A percentile compares a stretch with the other conserved stretches of the same genome.
These are phyloP conservation scores for Acanthopagrus latus DNA, from an alignment of 2,797 vertebrate genomes.

Conservation along the genomic window DNA sequence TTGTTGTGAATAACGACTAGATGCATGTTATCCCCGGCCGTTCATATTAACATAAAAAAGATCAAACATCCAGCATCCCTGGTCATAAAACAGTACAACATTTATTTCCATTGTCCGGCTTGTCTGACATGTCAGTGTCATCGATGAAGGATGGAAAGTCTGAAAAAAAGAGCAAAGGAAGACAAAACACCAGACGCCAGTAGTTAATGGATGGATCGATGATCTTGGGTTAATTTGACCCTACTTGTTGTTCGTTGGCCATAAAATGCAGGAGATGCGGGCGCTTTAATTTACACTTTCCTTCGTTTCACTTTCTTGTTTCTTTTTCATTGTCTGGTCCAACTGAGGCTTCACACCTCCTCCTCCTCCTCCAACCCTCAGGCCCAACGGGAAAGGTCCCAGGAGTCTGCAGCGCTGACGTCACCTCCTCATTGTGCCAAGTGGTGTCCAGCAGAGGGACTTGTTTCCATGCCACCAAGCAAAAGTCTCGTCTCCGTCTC, in stretches of 20 bases:
- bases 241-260: not conserved
- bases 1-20: no score
- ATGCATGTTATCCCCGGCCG: no score
- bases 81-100: no score
- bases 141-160: not conserved
- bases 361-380: constrained; percentile 46
- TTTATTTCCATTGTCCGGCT: not conserved
- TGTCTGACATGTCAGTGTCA: not conserved
- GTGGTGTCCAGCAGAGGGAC: constrained; percentile 54
- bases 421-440: constrained; percentile 58
- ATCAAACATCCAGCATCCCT: no score
- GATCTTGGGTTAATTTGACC: not conserved
- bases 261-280: not conserved
- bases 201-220: not conserved
- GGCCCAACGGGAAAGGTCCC: constrained; percentile 60
- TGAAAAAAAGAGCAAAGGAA: not conserved
- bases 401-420: constrained; percentile 53
- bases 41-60: no score
- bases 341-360: constrained; percentile 57
- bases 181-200: no score
- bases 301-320: constrained; percentile 1
- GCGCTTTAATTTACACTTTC: not conserved
- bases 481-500: constrained; percentile 53
- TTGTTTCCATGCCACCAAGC: constrained; percentile 70
- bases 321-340: constrained; percentile 43